Conservation (phyloP, 2,113 vertebrate species). For the Datnioides undecimradiatus region DNA sequence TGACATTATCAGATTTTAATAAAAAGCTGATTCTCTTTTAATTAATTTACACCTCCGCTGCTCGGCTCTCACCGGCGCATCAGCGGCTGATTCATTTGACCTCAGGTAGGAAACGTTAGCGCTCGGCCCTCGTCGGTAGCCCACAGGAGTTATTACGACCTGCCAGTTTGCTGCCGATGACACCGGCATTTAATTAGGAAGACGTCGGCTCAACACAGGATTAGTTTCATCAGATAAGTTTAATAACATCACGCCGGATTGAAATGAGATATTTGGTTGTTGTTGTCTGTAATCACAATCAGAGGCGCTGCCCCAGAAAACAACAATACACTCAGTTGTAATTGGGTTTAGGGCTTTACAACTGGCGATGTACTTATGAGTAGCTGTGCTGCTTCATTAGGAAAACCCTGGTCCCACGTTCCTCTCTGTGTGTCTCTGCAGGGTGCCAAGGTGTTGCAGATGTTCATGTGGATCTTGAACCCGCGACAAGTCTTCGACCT, state of each 20-base stretch:
- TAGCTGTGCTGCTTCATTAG: background rate
- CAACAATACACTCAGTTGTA: background rate
- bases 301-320: background rate
- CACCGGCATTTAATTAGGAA: conserved; percentile 10
- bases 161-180: background rate
- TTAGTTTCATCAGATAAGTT: conserved; percentile 26
- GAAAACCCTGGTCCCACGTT: background rate
- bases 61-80: background rate
- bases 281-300: background rate
- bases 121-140: background rate
- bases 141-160: background rate
- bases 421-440: conserved; percentile 57
- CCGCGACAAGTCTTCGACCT: conserved; percentile 98
- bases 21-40: background rate
- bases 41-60: background rate
- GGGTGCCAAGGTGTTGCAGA: conserved; percentile 97
- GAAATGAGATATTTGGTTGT: background rate
- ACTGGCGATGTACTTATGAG: no score
- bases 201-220: background rate
- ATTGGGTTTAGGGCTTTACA: background rate
- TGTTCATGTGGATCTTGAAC: conserved; percentile 99
- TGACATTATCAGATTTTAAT: conserved; percentile 1
- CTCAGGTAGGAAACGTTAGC: background rate
- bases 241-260: background rate
- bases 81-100: background rate